Conservation (phyloP, 1,140 invertebrate genomes). For the Phenacoccus solenopsis region DNA sequence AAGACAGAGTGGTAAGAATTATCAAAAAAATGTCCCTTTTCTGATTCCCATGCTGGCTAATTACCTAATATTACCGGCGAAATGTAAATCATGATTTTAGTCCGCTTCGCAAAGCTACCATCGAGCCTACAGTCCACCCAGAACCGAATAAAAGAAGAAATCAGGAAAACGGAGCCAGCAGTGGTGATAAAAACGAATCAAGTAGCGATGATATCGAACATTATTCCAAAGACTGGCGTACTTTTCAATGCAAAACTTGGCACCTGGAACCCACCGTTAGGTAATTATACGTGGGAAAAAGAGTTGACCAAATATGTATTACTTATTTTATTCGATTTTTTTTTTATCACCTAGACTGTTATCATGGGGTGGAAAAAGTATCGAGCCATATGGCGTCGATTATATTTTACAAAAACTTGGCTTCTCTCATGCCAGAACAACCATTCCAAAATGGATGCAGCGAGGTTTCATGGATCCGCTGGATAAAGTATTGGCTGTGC, state of each 20-base stretch:
- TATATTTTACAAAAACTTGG: constrained; percentile 93
- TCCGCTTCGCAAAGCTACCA: background rate
- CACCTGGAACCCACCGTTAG: constrained; percentile 93
- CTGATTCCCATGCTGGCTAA: background rate
- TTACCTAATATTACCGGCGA: background rate
- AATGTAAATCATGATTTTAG: background rate
- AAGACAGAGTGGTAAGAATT: constrained; percentile 70
- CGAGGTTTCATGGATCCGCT: constrained; percentile 92
- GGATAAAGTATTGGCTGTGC: constrained; percentile 66
- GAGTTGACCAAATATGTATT: no score
- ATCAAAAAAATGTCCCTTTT: background rate
- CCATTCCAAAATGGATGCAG: constrained; percentile 98
- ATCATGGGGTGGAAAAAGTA: constrained; percentile 91
- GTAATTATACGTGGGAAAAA: constrained; percentile 34
- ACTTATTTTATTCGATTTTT: constrained; percentile 18
- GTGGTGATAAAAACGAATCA: background rate
- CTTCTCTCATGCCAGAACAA: constrained; percentile 90
- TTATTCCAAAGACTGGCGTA: constrained; percentile 70
- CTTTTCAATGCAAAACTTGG: constrained; percentile 93
- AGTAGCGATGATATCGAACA: background rate
- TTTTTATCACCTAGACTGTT: constrained; percentile 47
- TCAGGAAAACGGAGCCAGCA: background rate
- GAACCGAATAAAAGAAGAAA: background rate
- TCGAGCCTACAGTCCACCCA: background rate
- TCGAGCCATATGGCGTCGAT: constrained; percentile 94